Percentiles rank a stretch among this genome's conserved stretches.
These are phyloP conservation scores for Orthochromis indermauri DNA, from an alignment of 2,113 vertebrate genomes.

Conservation along the genomic window DNA sequence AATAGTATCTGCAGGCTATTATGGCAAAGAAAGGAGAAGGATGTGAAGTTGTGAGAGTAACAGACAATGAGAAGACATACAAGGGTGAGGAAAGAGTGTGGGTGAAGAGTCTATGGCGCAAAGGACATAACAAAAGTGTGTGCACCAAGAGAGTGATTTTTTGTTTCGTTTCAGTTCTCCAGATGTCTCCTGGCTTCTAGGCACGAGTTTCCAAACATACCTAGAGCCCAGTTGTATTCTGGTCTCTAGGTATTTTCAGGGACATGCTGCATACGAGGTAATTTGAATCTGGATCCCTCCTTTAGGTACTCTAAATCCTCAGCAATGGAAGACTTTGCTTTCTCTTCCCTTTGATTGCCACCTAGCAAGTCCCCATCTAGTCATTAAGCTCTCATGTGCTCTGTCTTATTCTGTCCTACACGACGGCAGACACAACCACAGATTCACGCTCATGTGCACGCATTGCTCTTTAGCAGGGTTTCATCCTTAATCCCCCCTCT, in stretches of 20 bases:
- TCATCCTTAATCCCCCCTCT: background rate
- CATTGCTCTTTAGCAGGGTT: slow-evolving; percentile 19
- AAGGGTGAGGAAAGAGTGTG: background rate
- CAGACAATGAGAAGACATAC: background rate
- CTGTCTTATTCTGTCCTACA: background rate
- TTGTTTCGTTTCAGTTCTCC: background rate
- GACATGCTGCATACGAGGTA: background rate
- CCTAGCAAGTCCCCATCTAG: background rate
- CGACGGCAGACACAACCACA: background rate
- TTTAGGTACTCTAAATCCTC: background rate
- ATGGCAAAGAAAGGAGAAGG: background rate
- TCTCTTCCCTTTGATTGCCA: background rate
- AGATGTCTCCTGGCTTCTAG: background rate
- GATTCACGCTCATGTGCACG: background rate
- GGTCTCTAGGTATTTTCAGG: background rate
- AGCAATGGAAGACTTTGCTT: background rate
- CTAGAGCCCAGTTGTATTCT: background rate
- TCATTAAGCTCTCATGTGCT: background rate
- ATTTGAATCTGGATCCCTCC: background rate
- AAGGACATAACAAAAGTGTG: background rate
- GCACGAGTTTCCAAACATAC: background rate
- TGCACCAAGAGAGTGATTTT: no score
- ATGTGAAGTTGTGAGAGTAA: background rate
- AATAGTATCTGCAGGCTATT: slow-evolving; percentile 34
- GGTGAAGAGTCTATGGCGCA: background rate